phyloP scores from a whole-genome alignment of 2,888 invertebrate species.

The Ptilodon capucinus region DNA sequence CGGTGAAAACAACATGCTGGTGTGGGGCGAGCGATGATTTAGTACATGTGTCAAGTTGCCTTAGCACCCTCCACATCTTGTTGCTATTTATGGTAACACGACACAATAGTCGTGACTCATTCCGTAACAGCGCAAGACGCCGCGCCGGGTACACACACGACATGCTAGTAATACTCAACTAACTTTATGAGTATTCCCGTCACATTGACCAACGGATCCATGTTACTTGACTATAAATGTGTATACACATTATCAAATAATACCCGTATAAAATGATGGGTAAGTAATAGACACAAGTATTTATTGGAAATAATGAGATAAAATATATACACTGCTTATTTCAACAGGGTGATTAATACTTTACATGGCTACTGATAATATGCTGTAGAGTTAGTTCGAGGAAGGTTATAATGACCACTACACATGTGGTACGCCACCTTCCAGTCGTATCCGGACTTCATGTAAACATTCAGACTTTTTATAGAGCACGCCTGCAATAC shows the following conservation, averaged over 20 bases:
- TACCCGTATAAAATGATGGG: constrained; percentile 10
- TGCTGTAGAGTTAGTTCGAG: constrained; percentile 22
- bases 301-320: background rate
- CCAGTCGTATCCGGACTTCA: constrained; percentile 64
- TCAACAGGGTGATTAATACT: background rate
- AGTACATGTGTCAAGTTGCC: constrained; percentile 45
- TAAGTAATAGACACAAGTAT: background rate
- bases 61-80: constrained; percentile 54
- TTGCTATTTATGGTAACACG: constrained; percentile 63
- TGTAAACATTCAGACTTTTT: constrained; percentile 76
- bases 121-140: constrained; percentile 41
- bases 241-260: too few relatives aligned
- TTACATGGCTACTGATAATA: constrained; percentile 4
- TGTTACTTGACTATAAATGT: constrained; percentile 15
- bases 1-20: constrained; percentile 29
- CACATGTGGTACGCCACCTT: constrained; percentile 62
- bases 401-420: constrained; percentile 54
- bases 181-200: constrained; percentile 48
- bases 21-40: constrained; percentile 42
- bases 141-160: constrained; percentile 33
- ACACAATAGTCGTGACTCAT: constrained; percentile 64
- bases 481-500: constrained; percentile 69
- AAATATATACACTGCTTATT: background rate
- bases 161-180: constrained; percentile 53
- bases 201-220: constrained; percentile 36